phyloP scores from a whole-genome alignment of 2,888 invertebrate species.

The Endomychus coccineus region DNA sequence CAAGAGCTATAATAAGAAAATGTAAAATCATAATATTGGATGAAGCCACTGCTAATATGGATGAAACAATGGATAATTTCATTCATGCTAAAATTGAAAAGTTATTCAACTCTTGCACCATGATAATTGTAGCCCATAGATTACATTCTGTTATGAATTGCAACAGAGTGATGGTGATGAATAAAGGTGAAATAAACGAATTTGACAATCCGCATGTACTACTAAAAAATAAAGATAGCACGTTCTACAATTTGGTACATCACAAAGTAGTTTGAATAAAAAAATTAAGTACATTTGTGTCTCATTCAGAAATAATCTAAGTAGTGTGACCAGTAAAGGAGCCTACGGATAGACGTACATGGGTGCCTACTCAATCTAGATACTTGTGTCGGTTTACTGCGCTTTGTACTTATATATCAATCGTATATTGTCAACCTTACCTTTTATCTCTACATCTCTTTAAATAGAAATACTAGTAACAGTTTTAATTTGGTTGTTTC shows the following conservation, averaged over 20 bases:
- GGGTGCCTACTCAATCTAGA: no score
- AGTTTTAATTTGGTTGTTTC: no score
- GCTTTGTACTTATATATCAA: no score
- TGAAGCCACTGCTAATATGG: conserved; percentile 53
- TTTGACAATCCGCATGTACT: conserved; percentile 28
- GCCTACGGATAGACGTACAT: no score
- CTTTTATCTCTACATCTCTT: no score
- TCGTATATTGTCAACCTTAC: no score
- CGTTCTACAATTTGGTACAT: conserved; percentile 27
- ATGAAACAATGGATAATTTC: conserved; percentile 47
- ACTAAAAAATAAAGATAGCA: conserved; percentile 23
- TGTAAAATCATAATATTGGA: conserved; percentile 50
- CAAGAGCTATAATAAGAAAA: conserved; percentile 47
- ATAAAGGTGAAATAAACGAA: conserved; percentile 42
- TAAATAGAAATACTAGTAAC: no score
- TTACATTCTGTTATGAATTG: conserved; percentile 52
- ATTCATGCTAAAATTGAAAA: conserved; percentile 49
- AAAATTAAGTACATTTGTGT: no score
- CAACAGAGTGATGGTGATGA: conserved; percentile 48
- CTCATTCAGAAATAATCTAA: no score
- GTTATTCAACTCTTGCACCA: conserved; percentile 48
- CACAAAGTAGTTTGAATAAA: no score
- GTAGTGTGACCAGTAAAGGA: no score
- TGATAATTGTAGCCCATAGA: conserved; percentile 45
- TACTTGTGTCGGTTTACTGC: no score